Percentiles rank a stretch among this genome's conserved stretches.
These are phyloP conservation scores for Nothoprocta perdicaria DNA, from an alignment of 2,113 vertebrate species.

Conservation along the genomic window DNA sequence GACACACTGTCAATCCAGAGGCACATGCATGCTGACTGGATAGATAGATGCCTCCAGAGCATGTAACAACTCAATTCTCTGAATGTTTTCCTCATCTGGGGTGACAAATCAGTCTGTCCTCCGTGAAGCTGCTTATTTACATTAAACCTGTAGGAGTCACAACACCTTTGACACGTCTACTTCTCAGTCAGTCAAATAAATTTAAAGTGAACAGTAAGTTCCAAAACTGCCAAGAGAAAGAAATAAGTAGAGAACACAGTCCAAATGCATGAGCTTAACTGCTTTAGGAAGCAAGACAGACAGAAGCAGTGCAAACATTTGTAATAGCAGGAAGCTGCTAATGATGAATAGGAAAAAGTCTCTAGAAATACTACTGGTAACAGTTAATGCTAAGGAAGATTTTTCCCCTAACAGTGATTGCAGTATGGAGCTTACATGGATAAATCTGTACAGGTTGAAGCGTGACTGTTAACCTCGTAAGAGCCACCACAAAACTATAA, in stretches of 20 bases:
- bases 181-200: neutral
- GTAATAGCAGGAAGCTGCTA: neutral
- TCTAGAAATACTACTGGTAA: neutral
- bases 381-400: neutral
- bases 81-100: neutral
- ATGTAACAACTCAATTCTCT: neutral
- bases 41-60: neutral
- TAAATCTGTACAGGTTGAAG: neutral
- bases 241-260: neutral
- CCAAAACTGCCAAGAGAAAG: neutral
- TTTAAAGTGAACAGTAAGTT: neutral
- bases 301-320: neutral
- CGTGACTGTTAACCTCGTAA: neutral
- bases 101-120: neutral
- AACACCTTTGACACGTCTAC: neutral
- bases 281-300: neutral
- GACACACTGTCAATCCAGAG: slow-evolving; percentile 8
- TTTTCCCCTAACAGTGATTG: neutral
- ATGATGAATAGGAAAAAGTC: neutral
- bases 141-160: neutral
- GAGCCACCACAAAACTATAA: neutral
- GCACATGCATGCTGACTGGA: neutral
- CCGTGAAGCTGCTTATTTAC: neutral
- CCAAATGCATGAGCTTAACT: neutral
- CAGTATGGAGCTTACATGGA: neutral